A percentile compares a stretch with the other conserved stretches of the same genome.
Conservation (phyloP, 2,888 invertebrate genomes). For the Cantharis rustica region DNA sequence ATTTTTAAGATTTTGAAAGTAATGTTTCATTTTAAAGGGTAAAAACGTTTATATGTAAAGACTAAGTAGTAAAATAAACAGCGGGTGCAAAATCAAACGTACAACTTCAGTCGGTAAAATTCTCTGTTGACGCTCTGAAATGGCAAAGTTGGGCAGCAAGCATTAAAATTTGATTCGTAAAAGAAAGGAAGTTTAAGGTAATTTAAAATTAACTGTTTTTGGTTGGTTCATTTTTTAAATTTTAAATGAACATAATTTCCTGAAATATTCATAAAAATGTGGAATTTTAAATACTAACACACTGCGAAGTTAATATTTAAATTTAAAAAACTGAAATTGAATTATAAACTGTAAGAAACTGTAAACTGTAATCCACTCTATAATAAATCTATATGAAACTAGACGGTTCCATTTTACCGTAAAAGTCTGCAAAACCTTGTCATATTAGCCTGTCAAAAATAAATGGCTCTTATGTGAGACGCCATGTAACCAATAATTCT, state of each 20-base stretch:
- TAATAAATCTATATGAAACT: background rate
- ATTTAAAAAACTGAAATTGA: background rate
- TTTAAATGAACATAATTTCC: background rate
- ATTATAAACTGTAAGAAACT: background rate
- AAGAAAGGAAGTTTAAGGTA: background rate
- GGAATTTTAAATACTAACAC: background rate
- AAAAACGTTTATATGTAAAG: background rate
- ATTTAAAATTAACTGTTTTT: background rate
- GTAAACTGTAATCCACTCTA: background rate
- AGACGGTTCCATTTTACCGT: background rate
- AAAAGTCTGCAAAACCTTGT: background rate
- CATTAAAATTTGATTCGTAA: constrained; percentile 1
- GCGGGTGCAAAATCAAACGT: constrained; percentile 19
- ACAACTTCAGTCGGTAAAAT: constrained; percentile 6
- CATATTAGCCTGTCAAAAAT: background rate
- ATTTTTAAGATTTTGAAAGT: background rate
- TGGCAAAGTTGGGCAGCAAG: constrained; percentile 6
- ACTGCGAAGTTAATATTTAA: background rate
- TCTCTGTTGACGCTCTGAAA: constrained; percentile 15
- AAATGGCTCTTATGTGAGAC: background rate
- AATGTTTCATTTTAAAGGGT: background rate
- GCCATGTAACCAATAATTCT: background rate
- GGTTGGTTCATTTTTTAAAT: background rate
- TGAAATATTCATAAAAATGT: background rate
- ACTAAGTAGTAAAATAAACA: constrained; percentile 19